Percentiles rank a stretch among this genome's conserved stretches.
These are phyloP conservation scores for Hiodon alosoides DNA, from an alignment of 2,113 vertebrate species.

Conservation along the genomic window DNA sequence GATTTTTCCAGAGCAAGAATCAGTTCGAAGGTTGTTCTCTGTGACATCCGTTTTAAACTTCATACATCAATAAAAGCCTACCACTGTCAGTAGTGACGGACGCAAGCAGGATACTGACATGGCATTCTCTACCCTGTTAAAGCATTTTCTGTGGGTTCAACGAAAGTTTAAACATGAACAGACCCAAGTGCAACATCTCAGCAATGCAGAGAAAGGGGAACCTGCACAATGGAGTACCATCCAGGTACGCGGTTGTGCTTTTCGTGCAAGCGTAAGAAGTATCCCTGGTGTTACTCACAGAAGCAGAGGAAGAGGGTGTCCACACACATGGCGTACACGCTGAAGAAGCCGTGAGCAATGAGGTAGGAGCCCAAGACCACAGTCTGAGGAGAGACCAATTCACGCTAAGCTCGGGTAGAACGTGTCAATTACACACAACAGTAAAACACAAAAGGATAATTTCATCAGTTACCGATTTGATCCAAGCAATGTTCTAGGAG, in stretches of 20 bases:
- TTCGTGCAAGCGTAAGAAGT: no score
- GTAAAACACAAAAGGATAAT: no score
- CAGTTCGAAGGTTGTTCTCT: no score
- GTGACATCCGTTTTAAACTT: no score
- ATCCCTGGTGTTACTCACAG: conserved; percentile 75
- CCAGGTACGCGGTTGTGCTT: no score
- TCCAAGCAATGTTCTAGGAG: no score
- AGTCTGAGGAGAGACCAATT: conserved; percentile 62
- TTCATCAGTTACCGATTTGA: no score
- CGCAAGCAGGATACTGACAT: neutral
- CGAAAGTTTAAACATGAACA: no score
- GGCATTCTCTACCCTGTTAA: neutral
- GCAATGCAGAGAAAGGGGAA: no score
- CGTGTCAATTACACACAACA: neutral
- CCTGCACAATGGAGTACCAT: no score
- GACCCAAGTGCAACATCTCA: no score
- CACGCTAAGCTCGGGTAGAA: neutral
- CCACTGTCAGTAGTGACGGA: neutral
- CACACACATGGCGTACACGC: conserved; percentile 95
- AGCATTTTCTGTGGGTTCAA: neutral
- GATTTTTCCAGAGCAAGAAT: no score
- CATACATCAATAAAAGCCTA: neutral
- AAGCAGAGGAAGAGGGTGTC: conserved; percentile 97
- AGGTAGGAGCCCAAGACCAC: conserved; percentile 87
- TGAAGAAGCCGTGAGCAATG: conserved; percentile 96